Evolutionary conservation across 2,888 invertebrate genomes (phyloP).

Genomic region (Netelia fuscicornis): DNA sequence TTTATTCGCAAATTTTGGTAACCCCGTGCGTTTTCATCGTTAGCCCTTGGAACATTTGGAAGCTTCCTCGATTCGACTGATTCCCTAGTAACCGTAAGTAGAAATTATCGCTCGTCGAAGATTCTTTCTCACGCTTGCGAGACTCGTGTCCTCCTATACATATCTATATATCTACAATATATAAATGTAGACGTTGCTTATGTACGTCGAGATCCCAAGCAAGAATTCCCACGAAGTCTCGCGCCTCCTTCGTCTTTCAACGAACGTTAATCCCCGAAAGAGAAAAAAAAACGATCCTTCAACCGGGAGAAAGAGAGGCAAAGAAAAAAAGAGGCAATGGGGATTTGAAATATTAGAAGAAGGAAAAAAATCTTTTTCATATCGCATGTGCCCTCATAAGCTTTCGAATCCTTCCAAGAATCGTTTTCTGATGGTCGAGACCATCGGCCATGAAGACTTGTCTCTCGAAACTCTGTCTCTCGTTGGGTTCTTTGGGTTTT

Average conservation of each 20-base stretch:
- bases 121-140: constrained; percentile 70
- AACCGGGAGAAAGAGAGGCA: constrained; percentile 19
- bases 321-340: neutral
- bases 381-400: constrained; percentile 24
- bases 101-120: constrained; percentile 73
- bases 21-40: neutral
- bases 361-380: constrained; percentile 43
- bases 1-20: neutral
- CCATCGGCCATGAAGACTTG: constrained; percentile 13
- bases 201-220: constrained; percentile 46
- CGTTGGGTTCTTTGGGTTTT: neutral
- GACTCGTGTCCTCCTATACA: constrained; percentile 45
- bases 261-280: constrained; percentile 63
- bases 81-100: constrained; percentile 83
- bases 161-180: constrained; percentile 10
- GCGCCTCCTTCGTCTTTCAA: constrained; percentile 63
- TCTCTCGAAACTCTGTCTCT: constrained; percentile 3
- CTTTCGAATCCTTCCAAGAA: constrained; percentile 57
- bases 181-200: constrained; percentile 28
- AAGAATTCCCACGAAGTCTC: constrained; percentile 68
- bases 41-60: constrained; percentile 46
- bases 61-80: constrained; percentile 80
- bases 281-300: constrained; percentile 57
- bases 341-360: constrained; percentile 26
- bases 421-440: constrained; percentile 39